These are phyloP conservation scores for Tuta absoluta DNA, from an alignment of 2,888 invertebrate genomes.

Conservation along the genomic window DNA sequence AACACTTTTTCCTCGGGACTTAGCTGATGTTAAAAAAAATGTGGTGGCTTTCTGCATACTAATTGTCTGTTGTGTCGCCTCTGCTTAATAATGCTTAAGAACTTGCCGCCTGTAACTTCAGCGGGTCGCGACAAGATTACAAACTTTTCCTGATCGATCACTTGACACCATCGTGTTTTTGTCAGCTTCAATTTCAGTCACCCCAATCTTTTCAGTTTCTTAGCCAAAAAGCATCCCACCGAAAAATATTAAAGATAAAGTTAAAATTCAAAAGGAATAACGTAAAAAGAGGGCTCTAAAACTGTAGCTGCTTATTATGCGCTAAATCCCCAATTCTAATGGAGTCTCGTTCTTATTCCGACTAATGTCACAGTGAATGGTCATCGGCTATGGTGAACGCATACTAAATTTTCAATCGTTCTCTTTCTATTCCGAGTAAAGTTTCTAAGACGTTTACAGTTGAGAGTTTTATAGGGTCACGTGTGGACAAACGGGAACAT, in stretches of 20 bases:
- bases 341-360: conserved; percentile 72
- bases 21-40: conserved; percentile 80
- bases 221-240: conserved; percentile 36
- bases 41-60: conserved; percentile 74
- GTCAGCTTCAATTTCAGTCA: conserved; percentile 59
- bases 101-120: conserved; percentile 66
- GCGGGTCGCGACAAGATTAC: conserved; percentile 70
- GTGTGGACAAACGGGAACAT: conserved; percentile 21
- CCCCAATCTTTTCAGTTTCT: conserved; percentile 51
- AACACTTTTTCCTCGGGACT: conserved; percentile 74
- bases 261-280: conserved; percentile 42
- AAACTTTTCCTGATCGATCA: conserved; percentile 76
- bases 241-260: conserved; percentile 48
- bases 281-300: conserved; percentile 43
- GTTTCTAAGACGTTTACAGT: conserved; percentile 11
- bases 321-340: conserved; percentile 68
- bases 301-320: conserved; percentile 62
- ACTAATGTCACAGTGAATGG: conserved; percentile 58
- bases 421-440: conserved; percentile 17
- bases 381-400: conserved; percentile 54
- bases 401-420: conserved; percentile 48
- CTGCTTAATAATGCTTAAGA: conserved; percentile 61
- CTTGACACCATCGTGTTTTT: conserved; percentile 59
- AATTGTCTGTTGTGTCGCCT: conserved; percentile 77
- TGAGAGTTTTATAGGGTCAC: conserved; percentile 6